A percentile compares a stretch with the other conserved stretches of the same genome.
Conservation (phyloP, 1,140 invertebrate species). For the Coelopa frigida region DNA sequence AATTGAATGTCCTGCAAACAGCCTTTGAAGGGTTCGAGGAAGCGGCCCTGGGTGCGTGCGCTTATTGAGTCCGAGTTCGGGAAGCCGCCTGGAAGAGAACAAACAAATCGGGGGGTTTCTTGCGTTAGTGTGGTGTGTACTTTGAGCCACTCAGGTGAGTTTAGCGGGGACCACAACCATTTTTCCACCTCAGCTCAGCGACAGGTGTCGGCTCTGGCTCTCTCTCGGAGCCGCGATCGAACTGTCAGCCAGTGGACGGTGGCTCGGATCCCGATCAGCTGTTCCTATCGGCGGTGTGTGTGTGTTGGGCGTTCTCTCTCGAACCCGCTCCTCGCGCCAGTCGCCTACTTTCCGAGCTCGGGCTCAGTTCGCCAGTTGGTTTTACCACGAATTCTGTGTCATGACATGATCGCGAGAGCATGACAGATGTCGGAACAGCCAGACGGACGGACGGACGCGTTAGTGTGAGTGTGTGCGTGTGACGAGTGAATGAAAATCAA, state of each 20-base stretch:
- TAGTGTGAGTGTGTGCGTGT: background rate
- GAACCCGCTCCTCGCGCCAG: too few species aligned
- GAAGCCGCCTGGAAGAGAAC: slow-evolving; percentile 44
- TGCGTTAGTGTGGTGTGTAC: background rate
- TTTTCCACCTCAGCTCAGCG: too few species aligned
- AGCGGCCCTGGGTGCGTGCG: slow-evolving; percentile 42
- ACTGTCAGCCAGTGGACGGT: too few species aligned
- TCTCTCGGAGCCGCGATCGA: too few species aligned
- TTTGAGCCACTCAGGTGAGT: too few species aligned
- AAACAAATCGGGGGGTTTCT: slow-evolving; percentile 2
- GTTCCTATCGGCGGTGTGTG: too few species aligned
- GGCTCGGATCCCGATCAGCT: too few species aligned
- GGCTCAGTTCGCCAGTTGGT: too few species aligned
- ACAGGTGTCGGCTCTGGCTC: too few species aligned
- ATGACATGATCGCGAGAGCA: background rate
- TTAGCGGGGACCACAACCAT: too few species aligned
- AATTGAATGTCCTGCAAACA: slow-evolving; percentile 46
- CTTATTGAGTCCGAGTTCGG: slow-evolving; percentile 41
- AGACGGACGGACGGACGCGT: background rate
- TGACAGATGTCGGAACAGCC: background rate
- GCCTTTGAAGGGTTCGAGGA: slow-evolving; percentile 44
- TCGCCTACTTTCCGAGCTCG: too few species aligned
- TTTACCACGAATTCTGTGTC: slow-evolving; percentile 5
- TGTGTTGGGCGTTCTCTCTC: too few species aligned
- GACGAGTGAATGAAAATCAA: background rate